Percentiles rank a stretch among this genome's conserved stretches.
These are phyloP conservation scores for Ornithorhynchus anatinus DNA, from an alignment of 2,113 vertebrate species.

Conservation along the genomic window DNA sequence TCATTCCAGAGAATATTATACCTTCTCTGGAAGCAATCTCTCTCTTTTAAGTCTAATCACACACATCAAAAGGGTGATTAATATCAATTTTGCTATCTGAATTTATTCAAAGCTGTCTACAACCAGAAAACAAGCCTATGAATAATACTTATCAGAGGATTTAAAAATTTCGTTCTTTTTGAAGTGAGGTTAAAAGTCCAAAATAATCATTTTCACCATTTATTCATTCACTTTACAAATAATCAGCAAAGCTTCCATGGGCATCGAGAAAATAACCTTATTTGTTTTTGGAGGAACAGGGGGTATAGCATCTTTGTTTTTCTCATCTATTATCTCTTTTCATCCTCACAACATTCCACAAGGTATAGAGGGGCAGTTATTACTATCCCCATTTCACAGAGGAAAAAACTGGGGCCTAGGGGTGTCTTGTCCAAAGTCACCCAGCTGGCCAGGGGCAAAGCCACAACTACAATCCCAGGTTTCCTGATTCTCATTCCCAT, in stretches of 20 bases:
- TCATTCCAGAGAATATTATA: background rate
- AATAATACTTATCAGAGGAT: background rate
- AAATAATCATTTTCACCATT: background rate
- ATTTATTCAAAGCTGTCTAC: conserved; percentile 2
- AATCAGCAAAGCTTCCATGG: background rate
- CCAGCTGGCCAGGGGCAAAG: too few relatives aligned
- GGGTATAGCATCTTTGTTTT: too few relatives aligned
- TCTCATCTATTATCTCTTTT: too few relatives aligned
- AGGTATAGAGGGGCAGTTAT: too few relatives aligned
- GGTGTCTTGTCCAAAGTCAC: too few relatives aligned
- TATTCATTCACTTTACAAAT: background rate
- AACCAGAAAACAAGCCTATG: background rate
- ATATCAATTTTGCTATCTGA: background rate
- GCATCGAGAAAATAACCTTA: background rate
- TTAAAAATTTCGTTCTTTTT: background rate
- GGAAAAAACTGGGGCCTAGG: too few relatives aligned
- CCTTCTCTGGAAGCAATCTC: background rate
- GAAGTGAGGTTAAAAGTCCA: background rate
- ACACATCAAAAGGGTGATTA: conserved; percentile 10
- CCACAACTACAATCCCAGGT: too few relatives aligned
- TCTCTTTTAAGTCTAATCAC: background rate
- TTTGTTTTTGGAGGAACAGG: too few relatives aligned
- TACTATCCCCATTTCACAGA: too few relatives aligned
- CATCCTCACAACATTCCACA: too few relatives aligned
- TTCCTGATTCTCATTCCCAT: too few relatives aligned